These are phyloP conservation scores for Blomia tropicalis DNA, from an alignment of 2,888 invertebrate species.

Conservation along the genomic window DNA sequence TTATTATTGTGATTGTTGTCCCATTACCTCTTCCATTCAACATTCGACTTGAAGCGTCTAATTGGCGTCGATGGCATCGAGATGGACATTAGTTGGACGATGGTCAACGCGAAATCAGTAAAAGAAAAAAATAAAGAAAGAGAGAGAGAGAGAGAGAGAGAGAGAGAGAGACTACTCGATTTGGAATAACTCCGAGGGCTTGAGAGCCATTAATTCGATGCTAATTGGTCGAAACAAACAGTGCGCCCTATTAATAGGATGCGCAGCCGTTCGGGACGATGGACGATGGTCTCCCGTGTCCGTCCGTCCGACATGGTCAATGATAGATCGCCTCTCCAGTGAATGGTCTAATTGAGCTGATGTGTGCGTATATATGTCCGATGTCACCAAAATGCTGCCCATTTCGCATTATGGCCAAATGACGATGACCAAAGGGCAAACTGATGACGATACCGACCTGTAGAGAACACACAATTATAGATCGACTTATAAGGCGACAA, in stretches of 20 bases:
- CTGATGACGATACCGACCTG: not conserved
- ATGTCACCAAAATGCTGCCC: not conserved
- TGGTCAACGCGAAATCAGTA: not conserved
- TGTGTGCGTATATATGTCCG: not conserved
- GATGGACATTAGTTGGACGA: not conserved
- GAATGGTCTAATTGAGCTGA: not conserved
- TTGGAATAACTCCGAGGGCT: no score
- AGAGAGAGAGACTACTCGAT: no score
- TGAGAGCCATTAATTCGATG: constrained; percentile 13
- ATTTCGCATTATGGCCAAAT: not conserved
- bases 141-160: no score
- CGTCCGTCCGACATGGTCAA: no score
- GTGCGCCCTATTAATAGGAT: not conserved
- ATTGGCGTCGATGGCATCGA: constrained; percentile 1
- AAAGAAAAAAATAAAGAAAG: no score
- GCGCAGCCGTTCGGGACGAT: no score
- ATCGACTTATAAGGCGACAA: constrained; percentile 8
- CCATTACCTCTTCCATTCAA: not conserved
- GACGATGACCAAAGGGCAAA: not conserved
- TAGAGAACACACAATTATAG: constrained; percentile 1
- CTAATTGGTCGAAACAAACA: constrained; percentile 10
- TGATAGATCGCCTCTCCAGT: not conserved
- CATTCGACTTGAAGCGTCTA: not conserved
- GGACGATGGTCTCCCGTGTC: no score
- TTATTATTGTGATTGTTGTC: not conserved